Evolutionary conservation across 2,797 vertebrate species (phyloP).

Genomic region (Leptatherina wallacei): DNA sequence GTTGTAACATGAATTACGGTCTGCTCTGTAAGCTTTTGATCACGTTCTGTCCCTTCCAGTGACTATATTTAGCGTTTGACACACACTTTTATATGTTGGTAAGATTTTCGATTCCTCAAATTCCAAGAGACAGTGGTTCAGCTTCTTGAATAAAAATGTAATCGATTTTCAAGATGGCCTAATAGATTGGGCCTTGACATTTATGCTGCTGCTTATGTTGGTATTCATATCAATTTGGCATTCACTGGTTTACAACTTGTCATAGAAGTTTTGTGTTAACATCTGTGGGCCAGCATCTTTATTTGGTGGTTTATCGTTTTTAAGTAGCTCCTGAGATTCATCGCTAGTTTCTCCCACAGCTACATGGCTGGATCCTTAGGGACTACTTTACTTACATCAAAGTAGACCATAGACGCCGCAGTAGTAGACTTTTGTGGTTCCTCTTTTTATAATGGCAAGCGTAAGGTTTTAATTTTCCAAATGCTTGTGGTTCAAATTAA

Average conservation of each 20-base stretch:
- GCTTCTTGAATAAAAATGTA: conserved; percentile 23
- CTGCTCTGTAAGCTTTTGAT: conserved; percentile 45
- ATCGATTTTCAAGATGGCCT: conserved; percentile 34
- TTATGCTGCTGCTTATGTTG: conserved; percentile 33
- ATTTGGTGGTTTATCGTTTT: conserved; percentile 67
- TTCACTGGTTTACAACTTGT: conserved; percentile 52
- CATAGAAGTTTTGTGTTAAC: conserved; percentile 56
- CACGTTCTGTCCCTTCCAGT: conserved; percentile 29
- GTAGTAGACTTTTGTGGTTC: conserved; percentile 79
- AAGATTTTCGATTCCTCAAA: conserved; percentile 28
- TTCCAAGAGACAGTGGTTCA: conserved; percentile 20
- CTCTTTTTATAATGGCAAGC: conserved; percentile 72
- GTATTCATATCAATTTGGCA: conserved; percentile 36
- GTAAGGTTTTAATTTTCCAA: conserved; percentile 85
- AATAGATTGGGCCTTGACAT: conserved; percentile 31
- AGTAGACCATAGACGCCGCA: conserved; percentile 72
- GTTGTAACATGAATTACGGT: conserved; percentile 41
- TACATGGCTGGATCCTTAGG: conserved; percentile 59
- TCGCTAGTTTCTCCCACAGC: conserved; percentile 11
- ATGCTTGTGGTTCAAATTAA: conserved; percentile 83
- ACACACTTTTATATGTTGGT: conserved; percentile 32
- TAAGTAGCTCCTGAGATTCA: conserved; percentile 16
- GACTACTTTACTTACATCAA: conserved; percentile 78
- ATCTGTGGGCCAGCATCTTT: conserved; percentile 52
- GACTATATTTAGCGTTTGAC: conserved; percentile 50